A percentile compares a stretch with the other conserved stretches of the same genome.
Conservation (phyloP, 92 coral and sea anemone species). For the Plumapathes pennacea region DNA sequence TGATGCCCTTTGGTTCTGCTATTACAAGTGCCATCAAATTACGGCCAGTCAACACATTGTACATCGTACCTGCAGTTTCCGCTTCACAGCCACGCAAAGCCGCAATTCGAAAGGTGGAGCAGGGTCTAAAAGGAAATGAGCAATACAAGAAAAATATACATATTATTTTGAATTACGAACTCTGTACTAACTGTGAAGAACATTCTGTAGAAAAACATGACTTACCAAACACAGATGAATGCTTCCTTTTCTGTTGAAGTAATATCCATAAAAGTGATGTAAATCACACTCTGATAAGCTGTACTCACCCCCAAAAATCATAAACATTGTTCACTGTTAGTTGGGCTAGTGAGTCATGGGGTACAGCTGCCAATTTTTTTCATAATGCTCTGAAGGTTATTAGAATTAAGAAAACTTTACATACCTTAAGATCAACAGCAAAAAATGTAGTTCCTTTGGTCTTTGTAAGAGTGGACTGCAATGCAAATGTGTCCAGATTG, state of each 20-base stretch:
- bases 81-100: slow-evolving; percentile 92
- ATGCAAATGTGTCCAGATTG: slow-evolving; percentile 88
- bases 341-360: no score
- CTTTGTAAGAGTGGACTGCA: slow-evolving; percentile 69
- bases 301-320: no score
- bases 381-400: not conserved
- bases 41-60: no score
- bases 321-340: no score
- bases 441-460: slow-evolving; percentile 94
- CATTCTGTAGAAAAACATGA: no score
- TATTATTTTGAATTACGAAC: no score
- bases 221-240: slow-evolving; percentile 85
- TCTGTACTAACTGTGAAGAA: no score
- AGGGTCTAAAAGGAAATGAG: no score
- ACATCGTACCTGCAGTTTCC: slow-evolving; percentile 81
- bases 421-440: slow-evolving; percentile 87
- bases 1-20: no score
- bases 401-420: not conserved
- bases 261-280: not conserved
- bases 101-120: slow-evolving; percentile 84
- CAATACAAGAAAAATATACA: no score
- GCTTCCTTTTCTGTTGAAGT: slow-evolving; percentile 54
- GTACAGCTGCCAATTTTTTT: no score
- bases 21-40: no score
- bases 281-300: not conserved